Evolutionary conservation across 2,797 vertebrate species (phyloP).

Genomic region (Oreochromis mossambicus): DNA sequence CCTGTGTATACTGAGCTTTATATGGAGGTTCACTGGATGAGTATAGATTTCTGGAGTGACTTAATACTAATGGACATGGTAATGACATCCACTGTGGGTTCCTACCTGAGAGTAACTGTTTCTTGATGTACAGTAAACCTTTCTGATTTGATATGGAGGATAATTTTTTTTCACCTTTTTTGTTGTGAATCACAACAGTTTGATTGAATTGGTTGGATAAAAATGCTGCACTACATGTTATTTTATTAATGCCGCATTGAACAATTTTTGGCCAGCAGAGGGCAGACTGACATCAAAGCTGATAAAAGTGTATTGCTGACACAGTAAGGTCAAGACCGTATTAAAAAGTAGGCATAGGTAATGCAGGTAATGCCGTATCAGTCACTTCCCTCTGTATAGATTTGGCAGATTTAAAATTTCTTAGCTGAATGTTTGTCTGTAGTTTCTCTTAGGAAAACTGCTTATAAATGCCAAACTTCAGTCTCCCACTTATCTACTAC

Average conservation of each 20-base stretch:
- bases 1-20: conserved; percentile 12
- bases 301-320: not conserved
- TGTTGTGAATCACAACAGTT: not conserved
- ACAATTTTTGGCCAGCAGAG: not conserved
- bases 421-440: not conserved
- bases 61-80: conserved; percentile 51
- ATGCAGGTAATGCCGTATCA: not conserved
- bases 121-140: not conserved
- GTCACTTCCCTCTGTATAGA: not conserved
- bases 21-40: not conserved
- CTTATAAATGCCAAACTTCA: not conserved
- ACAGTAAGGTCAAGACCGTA: not conserved
- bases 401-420: not conserved
- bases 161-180: not conserved
- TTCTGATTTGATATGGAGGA: not conserved
- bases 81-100: conserved; percentile 28
- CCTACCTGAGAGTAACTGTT: not conserved
- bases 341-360: not conserved
- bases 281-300: not conserved
- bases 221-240: not conserved
- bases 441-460: not conserved
- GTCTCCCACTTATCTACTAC: not conserved
- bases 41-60: conserved; percentile 53
- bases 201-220: not conserved
- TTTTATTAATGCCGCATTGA: not conserved